Base-by-base conservation (phyloP, 1,140 invertebrate genomes). In the Sinonovacula constricta region DNA sequence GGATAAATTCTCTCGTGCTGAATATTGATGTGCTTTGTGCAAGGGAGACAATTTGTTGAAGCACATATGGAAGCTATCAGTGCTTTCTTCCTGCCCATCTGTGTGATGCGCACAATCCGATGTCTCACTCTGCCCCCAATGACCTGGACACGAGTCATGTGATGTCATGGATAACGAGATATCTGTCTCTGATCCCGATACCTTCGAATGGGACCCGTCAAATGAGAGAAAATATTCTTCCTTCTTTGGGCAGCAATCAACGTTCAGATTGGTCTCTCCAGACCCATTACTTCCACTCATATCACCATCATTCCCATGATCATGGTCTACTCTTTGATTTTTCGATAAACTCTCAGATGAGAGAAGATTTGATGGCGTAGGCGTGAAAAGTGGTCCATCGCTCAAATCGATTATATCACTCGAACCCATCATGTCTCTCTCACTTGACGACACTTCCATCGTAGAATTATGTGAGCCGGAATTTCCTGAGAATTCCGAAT, bases 351-450 rank as follows among this genome's bases (percentile, higher is more conserved):
- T 88, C 57, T 88, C 87, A 10, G 85, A 82, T 0, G 83, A 85
- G 10, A 63, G 56, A 26, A 45, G 57, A 67, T 71, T 71, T 30
- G 70, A 34, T 18, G 86, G 86, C 1, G 88, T 84, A 22, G 87
- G 87, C 36, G 88, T 88, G 69, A 89, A 89, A 10, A 89, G 69
- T 0, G 88, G 88, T 39, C 87, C 87, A 67, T 88, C 86, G 74
- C 86, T 87, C 36, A 88, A 84, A 39, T 89, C 85, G 10, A 89
- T 79, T 83, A 88, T 84, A 63, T 89, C 88, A 86, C 87, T 89
- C 7, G 87, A 88, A 56, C 86, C 88, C 84, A 89, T 85, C 84
- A 89, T 87, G 56, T 88, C 86, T n/a, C 86, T 79, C 69, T 88
- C 87, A 79, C 87, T 88, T 12, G 87, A 85, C 3, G 86, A 87